Evolutionary conservation across 2,797 vertebrate species (phyloP), one percentile per base, ranked within the genome.

Genomic region (Odontamblyopus rebecca): DNA sequence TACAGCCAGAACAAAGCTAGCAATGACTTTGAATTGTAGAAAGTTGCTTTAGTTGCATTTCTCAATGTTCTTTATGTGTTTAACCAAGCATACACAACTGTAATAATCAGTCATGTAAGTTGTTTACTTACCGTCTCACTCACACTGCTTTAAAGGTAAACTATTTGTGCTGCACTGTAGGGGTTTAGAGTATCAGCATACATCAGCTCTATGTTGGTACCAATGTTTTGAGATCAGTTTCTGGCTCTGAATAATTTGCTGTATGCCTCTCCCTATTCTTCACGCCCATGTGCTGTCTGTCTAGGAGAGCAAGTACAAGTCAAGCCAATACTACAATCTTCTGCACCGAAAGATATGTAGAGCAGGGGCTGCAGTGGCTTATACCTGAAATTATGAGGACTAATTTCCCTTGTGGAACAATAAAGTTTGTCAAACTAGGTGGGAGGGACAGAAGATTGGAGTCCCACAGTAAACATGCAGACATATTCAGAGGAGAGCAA

Each of bases 1-100:
- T 73, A 82, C 56, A 60, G 35, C 78, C 71, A 74, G 48, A 76
- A 70, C 60, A 63, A 77, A 67, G 51, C 73, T 1, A 27, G 71
- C 72, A 69, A 56, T 72, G 27, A 30, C 57, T 65, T 79, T 83
- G 26, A 68, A 64, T 76, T 72, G 59, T 63, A 12, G 27, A 27
- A 15, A 56, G 41, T 35, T 9, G 65, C 70, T 78, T 80, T 67
- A 53, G 51, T 32, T 3, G 59, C 75, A 32, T 57, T 57, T 72
- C 57, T 78, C 69, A n/a, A 6, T 63, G 32, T 63, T 38, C 38
- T 41, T 41, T 57, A 57, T 57, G 12, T 11, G 18, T 35, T 38
- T 9, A 44, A 64, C 44, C 8, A 44, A 27, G 38, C 11, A 44
- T 1, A 1, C 16, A 53, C 9, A 51, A 53, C 13, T 44, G 35